Evolutionary conservation across 2,113 vertebrate species (phyloP), one percentile per base, ranked within the genome.

Genomic region (Greenwoodochromis staneri): DNA sequence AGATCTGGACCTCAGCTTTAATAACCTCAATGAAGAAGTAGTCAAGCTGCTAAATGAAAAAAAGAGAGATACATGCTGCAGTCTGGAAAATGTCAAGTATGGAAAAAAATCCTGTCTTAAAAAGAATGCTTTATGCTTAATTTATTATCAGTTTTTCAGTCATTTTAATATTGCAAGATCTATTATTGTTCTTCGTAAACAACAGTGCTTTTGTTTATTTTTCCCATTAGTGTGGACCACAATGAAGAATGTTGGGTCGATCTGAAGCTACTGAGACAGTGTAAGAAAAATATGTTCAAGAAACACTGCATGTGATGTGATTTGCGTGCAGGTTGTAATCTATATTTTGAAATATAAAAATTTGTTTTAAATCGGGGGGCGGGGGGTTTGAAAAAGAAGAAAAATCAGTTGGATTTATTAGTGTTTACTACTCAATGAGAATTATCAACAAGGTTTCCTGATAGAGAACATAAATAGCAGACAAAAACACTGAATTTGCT

Each of bases 1-100:
- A 49, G 86, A 88, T 9, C 69, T 84, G 80, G 88, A 91, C 80
- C 80, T 91, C 63, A 91, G 86, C 71, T 91, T 93, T 82, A 92
- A 93, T 85, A 86, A 91, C 80, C 80, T 87, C 38, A 57, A 16
- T 38, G 24, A 87, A 63, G n/a, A 84, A 61, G 85, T 88, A 86
- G 38, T 81, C n/a, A 9, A 81, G n/a, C 36, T 81, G 69, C 76
- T 83, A 78, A 84, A 24, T 51, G 71, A 85, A 83, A 66, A 38
- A 83, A 85, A 63, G 47, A 47, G 3, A 14, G 63, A 87, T 80
- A 36, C 85, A 13, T 9, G 6, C 59, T 87, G 40, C 87, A 89
- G 87, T 63, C 92, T 91, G 42, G 54, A 90, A 49, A 21, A 54
- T 80, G 85, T 93, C 51, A 87, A 83, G 90, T 87, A 85, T 17